Evolutionary conservation across 2,797 vertebrate species (phyloP).

Genomic region (Synaphobranchus kaupii): DNA sequence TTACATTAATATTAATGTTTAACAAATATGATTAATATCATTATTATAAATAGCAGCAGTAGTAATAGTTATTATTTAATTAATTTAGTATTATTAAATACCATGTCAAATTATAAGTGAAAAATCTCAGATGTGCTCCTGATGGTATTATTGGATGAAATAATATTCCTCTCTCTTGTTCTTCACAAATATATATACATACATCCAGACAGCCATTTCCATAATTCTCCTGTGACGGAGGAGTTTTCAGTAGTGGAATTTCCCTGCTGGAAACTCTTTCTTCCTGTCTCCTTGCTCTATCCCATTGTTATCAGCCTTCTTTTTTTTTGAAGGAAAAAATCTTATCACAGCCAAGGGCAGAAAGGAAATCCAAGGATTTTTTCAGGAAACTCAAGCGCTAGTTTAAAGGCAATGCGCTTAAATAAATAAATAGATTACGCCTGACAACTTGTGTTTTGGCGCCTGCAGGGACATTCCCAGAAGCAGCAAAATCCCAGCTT

Average conservation of each 20-base stretch:
- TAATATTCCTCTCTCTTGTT: not conserved
- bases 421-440: not conserved
- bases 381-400: not conserved
- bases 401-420: not conserved
- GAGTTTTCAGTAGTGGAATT: constrained; percentile 54
- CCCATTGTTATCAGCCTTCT: constrained; percentile 9
- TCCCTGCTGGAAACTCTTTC: constrained; percentile 42
- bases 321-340: not conserved
- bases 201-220: not conserved
- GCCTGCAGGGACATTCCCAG: not conserved
- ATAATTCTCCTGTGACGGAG: constrained; percentile 49
- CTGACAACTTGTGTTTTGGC: not conserved
- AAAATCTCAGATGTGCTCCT: not conserved
- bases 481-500: not conserved
- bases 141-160: not conserved
- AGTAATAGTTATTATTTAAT: not conserved
- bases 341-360: not conserved
- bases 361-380: not conserved
- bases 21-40: not conserved
- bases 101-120: not conserved
- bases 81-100: not conserved
- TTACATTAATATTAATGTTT: not conserved
- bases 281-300: not conserved
- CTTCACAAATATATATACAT: not conserved
- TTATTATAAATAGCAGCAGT: not conserved